These are phyloP conservation scores for Ranitomeya imitator DNA, from an alignment of 2,113 vertebrate genomes.

Conservation along the genomic window DNA sequence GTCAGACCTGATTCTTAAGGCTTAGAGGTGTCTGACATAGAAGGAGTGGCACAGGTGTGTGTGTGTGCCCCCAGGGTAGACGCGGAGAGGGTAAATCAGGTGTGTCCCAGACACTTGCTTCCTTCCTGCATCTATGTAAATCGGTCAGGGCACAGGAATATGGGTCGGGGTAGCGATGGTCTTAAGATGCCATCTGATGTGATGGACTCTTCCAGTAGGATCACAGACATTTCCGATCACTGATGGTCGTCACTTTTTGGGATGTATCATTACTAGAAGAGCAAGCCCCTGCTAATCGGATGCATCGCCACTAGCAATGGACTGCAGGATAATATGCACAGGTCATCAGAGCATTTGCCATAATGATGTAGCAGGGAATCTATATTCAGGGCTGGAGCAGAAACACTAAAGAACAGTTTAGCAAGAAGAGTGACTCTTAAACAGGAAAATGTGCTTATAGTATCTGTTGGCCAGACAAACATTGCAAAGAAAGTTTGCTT, in stretches of 20 bases:
- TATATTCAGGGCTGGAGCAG: no score
- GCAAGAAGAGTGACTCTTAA: no score
- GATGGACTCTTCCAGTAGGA: not conserved
- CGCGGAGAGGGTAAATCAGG: constrained; percentile 46
- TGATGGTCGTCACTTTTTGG: not conserved
- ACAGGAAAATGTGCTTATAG: no score
- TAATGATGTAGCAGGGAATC: no score
- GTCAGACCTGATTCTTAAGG: not conserved
- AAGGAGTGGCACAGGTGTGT: constrained; percentile 13
- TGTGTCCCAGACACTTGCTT: constrained; percentile 40
- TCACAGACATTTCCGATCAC: not conserved
- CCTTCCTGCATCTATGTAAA: constrained; percentile 49
- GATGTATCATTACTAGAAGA: not conserved
- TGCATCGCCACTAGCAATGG: not conserved
- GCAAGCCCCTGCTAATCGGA: not conserved
- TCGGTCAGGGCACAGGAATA: not conserved
- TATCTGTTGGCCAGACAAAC: no score
- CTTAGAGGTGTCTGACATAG: constrained; percentile 23
- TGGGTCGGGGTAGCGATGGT: not conserved
- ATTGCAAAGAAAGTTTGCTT: no score
- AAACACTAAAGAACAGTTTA: no score
- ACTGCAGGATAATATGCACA: not conserved
- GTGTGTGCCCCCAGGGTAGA: constrained; percentile 47
- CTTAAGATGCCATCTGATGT: not conserved
- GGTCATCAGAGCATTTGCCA: not conserved